These are phyloP conservation scores for Heliconius hermathena DNA, from an alignment of 1,140 invertebrate genomes.

Conservation along the genomic window DNA sequence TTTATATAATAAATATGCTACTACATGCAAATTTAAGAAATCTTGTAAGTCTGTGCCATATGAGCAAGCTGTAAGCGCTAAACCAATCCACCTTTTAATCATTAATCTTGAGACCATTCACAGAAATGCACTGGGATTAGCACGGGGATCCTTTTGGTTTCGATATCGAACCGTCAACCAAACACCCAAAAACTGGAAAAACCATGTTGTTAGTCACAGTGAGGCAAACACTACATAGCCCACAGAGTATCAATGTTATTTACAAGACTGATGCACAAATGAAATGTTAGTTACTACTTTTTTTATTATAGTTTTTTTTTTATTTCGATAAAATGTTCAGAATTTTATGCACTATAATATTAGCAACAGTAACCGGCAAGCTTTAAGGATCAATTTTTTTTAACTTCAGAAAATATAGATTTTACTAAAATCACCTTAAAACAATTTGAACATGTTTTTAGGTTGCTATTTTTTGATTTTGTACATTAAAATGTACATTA, in stretches of 20 bases:
- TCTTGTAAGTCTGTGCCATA: neutral
- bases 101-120: conserved; percentile 83
- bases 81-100: conserved; percentile 70
- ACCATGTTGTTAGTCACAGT: conserved; percentile 62
- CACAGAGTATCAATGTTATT: neutral
- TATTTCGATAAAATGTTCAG: neutral
- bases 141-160: conserved; percentile 98
- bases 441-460: too few relatives aligned
- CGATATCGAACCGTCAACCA: conserved; percentile 98
- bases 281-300: neutral
- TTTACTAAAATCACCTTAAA: too few relatives aligned
- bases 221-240: conserved; percentile 1
- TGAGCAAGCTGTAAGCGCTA: conserved; percentile 33
- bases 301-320: neutral
- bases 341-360: neutral
- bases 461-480: too few relatives aligned
- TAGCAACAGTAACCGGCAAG: too few relatives aligned
- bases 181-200: conserved; percentile 96
- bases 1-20: neutral
- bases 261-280: conserved; percentile 10
- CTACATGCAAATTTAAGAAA: neutral
- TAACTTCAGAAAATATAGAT: too few relatives aligned
- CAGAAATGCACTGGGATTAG: conserved; percentile 97
- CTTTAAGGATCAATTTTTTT: too few relatives aligned
- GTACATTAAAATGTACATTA: too few relatives aligned